A percentile compares a stretch with the other conserved stretches of the same genome.
phyloP scores from a whole-genome alignment of 2,797 vertebrate species.

The Morus bassanus region DNA sequence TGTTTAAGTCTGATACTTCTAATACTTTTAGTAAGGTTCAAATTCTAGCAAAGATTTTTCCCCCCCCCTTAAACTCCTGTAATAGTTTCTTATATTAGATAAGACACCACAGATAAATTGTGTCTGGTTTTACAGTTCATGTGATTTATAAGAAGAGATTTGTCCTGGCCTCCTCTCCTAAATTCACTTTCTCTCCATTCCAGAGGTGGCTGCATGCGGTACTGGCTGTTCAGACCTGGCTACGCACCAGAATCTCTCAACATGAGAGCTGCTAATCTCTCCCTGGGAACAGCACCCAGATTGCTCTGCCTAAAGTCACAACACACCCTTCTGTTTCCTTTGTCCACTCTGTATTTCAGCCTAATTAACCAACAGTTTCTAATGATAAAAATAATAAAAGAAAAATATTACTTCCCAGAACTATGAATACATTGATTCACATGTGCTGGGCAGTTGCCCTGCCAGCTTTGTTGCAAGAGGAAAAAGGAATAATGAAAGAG shows the following conservation, averaged over 20 bases:
- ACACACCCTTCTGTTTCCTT: neutral
- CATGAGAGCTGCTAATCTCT: neutral
- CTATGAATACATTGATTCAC: neutral
- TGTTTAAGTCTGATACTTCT: neutral
- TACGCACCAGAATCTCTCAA: neutral
- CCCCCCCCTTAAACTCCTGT: neutral
- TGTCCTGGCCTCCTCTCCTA: neutral
- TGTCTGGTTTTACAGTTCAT: neutral
- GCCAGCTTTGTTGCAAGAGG: neutral
- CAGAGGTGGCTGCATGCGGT: neutral
- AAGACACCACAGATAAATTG: neutral
- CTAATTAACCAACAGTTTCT: neutral
- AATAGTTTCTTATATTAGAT: neutral
- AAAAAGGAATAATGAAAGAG: neutral
- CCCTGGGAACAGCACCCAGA: constrained; percentile 2
- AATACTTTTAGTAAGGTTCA: neutral
- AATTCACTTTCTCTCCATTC: neutral
- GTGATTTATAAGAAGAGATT: neutral
- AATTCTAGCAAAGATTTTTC: neutral
- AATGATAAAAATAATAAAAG: neutral
- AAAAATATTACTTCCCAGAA: neutral
- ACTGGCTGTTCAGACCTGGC: neutral
- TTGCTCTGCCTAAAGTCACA: constrained; percentile 17
- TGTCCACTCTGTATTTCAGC: neutral
- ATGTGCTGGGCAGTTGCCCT: neutral